Conservation (phyloP, 1,140 invertebrate genomes). For the Zaprionus camerounensis region DNA sequence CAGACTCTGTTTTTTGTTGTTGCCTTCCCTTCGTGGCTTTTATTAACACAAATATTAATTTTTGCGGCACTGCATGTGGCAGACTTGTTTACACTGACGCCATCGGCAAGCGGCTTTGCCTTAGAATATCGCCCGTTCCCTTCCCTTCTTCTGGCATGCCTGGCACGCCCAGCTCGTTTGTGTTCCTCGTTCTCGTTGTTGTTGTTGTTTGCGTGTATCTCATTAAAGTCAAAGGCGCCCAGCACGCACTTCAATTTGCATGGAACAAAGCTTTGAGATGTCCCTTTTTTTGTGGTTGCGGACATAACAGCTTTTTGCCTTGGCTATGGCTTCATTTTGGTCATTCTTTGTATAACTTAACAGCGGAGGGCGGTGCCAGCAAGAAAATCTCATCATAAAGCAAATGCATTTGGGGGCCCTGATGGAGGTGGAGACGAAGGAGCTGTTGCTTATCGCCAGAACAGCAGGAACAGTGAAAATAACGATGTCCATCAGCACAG, state of each 20-base stretch:
- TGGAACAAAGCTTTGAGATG: conserved; percentile 67
- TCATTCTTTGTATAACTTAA: conserved; percentile 63
- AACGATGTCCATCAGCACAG: conserved; percentile 66
- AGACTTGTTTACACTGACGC: conserved; percentile 75
- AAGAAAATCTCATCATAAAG: conserved; percentile 48
- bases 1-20: conserved; percentile 10
- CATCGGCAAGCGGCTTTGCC: conserved; percentile 43
- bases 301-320: conserved; percentile 27
- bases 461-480: conserved; percentile 44
- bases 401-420: conserved; percentile 54
- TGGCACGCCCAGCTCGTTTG: conserved; percentile 39
- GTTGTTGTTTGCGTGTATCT: conserved; percentile 67
- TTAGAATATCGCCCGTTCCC: not conserved
- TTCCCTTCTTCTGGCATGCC: not conserved
- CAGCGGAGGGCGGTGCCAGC: conserved; percentile 6
- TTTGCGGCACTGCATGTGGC: conserved; percentile 76
- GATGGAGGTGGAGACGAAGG: not conserved
- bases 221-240: conserved; percentile 63
- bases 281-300: conserved; percentile 33
- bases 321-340: conserved; percentile 73
- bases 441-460: conserved; percentile 34
- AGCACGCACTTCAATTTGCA: conserved; percentile 77
- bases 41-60: conserved; percentile 83
- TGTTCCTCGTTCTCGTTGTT: conserved; percentile 28
- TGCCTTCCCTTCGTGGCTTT: conserved; percentile 49